Base-by-base conservation (phyloP, 2,113 vertebrate genomes). In the Pycnonotus jocosus region DNA sequence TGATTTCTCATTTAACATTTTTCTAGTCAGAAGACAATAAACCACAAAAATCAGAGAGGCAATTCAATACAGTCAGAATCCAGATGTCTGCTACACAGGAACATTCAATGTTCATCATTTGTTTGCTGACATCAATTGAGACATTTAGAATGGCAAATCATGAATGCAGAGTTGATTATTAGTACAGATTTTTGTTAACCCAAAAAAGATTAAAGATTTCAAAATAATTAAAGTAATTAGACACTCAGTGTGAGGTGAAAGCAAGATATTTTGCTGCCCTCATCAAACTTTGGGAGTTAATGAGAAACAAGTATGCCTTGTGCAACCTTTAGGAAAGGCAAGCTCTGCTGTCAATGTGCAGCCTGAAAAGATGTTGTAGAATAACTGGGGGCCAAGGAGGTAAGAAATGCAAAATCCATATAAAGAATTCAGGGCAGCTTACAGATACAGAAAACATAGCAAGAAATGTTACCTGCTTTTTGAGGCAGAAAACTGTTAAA, bases 231-330 rank as follows among this genome's bases (percentile, higher is more conserved):
- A 64, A 76, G 42, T 62, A 72, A 87, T 81, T 48, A 72, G 20
- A 80, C 31, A 79, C 22, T 57, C 50, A 50, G 37, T 24, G 33
- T 56, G 48, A 16, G 11, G 44, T n/a, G 51, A 62, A 74, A 20
- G n/a, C 30, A 66, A 87, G 40, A 16, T 6, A 54, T n/a, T 84
- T 91, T 69, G 25, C 13, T 44, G 31, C 38, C 50, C 81, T 60
- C 47, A 66, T 61, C 40, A 78, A 81, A 77, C 35, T 57, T 35
- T 7, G 15, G 13, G 23, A 84, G 25, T 73, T 65, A 61, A 48
- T 1, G 2, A 44, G 50, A 69, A 86, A 69, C 18, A 81, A 89
- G 44, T 35, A 24, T 0, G 0, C 4, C 9, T 62, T 6, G 0
- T 8, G 21, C 25, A 81, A 10, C 15, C 28, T 78, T 38, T 42